A percentile compares a stretch with the other conserved stretches of the same genome.
Conservation (phyloP, 2,113 vertebrate species). For the Melanostigma gelatinosum region DNA sequence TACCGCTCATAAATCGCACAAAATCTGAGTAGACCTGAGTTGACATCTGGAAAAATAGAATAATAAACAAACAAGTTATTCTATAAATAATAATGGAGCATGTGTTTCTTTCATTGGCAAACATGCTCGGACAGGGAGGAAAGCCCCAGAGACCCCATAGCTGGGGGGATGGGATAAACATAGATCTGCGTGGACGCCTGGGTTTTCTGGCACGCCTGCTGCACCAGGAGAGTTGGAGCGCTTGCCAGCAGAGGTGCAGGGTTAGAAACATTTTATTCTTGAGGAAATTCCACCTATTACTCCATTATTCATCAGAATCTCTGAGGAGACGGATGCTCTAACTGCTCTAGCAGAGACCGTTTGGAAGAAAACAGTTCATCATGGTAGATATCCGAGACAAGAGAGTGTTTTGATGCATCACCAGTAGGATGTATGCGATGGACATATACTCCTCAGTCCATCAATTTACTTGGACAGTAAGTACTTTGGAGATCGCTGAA, state of each 20-base stretch:
- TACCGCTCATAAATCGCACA: slow-evolving; percentile 58
- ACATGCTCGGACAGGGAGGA: slow-evolving; percentile 59
- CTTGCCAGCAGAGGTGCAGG: slow-evolving; percentile 75
- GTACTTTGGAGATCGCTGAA: slow-evolving; percentile 65
- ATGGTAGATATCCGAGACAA: slow-evolving; percentile 56
- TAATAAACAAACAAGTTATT: slow-evolving; percentile 81
- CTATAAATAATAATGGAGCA: slow-evolving; percentile 81
- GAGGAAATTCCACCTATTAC: slow-evolving; percentile 80
- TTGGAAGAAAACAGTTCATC: slow-evolving; percentile 67
- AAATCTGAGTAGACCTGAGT: slow-evolving; percentile 55
- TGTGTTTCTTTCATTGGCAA: slow-evolving; percentile 77
- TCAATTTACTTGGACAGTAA: slow-evolving; percentile 71
- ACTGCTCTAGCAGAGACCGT: slow-evolving; percentile 78
- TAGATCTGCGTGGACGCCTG: slow-evolving; percentile 67
- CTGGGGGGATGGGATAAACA: slow-evolving; percentile 72
- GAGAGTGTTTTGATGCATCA: slow-evolving; percentile 64
- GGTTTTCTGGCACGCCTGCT: slow-evolving; percentile 56
- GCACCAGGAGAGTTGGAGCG: slow-evolving; percentile 65
- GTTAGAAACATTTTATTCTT: slow-evolving; percentile 81
- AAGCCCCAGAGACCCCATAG: slow-evolving; percentile 75
- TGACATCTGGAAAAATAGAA: slow-evolving; percentile 69
- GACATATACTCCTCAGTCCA: slow-evolving; percentile 67
- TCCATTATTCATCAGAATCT: slow-evolving; percentile 80
- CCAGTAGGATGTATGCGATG: slow-evolving; percentile 62
- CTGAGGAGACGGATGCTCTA: slow-evolving; percentile 70